Conservation (phyloP, 2,888 invertebrate genomes). For the Neoscelio sp. region DNA sequence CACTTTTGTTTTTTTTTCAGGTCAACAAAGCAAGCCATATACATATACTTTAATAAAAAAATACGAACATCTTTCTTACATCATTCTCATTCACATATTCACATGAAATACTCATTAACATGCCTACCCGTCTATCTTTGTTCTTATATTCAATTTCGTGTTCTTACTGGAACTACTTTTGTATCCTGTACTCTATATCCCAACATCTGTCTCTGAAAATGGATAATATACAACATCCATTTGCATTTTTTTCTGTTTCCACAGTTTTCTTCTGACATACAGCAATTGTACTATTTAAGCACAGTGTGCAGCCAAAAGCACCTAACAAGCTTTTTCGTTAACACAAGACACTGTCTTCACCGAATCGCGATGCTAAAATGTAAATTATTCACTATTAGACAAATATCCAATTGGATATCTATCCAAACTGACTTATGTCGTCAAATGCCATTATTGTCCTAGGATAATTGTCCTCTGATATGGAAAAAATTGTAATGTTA, state of each 20-base stretch:
- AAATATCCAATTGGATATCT: slow-evolving; percentile 39
- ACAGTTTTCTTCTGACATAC: slow-evolving; percentile 69
- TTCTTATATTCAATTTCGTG: slow-evolving; percentile 24
- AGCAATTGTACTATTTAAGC: slow-evolving; percentile 74
- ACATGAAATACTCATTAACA: slow-evolving; percentile 67
- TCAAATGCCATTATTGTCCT: too few relatives aligned
- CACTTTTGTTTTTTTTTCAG: slow-evolving; percentile 71
- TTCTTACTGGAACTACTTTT: slow-evolving; percentile 7
- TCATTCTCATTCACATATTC: slow-evolving; percentile 70
- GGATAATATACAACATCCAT: slow-evolving; percentile 55
- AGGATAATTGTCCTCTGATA: too few relatives aligned
- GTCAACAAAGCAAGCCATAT: slow-evolving; percentile 75
- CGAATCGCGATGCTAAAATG: slow-evolving; percentile 59
- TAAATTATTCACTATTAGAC: slow-evolving; percentile 13
- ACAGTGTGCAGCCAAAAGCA: slow-evolving; percentile 79
- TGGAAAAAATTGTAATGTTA: too few relatives aligned
- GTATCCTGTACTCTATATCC: slow-evolving; percentile 27
- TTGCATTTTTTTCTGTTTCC: slow-evolving; percentile 67
- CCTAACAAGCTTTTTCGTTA: slow-evolving; percentile 69
- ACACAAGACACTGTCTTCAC: slow-evolving; percentile 62
- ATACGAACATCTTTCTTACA: slow-evolving; percentile 65
- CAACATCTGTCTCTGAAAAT: too few relatives aligned
- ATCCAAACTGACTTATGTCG: too few relatives aligned
- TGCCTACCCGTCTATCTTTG: slow-evolving; percentile 30
- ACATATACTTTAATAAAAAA: slow-evolving; percentile 71